Base-by-base conservation (phyloP, 2,797 vertebrate species). In the Poecilia velifera region DNA sequence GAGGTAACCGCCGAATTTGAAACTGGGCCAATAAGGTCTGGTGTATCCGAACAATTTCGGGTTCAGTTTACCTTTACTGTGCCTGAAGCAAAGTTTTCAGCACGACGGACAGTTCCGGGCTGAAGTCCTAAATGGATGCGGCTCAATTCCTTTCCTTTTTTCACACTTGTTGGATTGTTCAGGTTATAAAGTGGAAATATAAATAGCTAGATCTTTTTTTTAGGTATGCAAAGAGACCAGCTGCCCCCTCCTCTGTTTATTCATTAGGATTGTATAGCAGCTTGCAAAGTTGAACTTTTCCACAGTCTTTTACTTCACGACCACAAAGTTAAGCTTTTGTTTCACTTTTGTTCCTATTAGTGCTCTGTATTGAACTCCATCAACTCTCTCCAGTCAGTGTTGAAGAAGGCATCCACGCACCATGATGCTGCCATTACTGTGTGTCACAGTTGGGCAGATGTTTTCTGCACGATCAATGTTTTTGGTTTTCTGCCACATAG, bases 81-180 rank as follows among this genome's bases (percentile, higher is more conserved):
- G 51, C 0, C 16, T 14, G 31, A 6, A 34, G 31, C 12, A 7
- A 31, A 62, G 51, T 34, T 55, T 4, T 1, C 0, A 90, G 87
- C 79, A 90, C 87, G 86, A 82, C 49, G 87, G 82, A 85, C 71
- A 90, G 88, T 75, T 76, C 76, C 34, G 10, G 55, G 31, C 10
- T 55, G 4, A 10, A 25, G 10, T 12, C 34, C 14, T 4, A 45
- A 31, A 51, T 25, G 8, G 9, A 72, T 39, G 72, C 12, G 34
- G 10, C 18, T 12, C 20, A 22, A 4, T 22, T 36, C 34, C 31
- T 39, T 66, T 39, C 16, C 6, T 64, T 64, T 64, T 3, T 4
- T 20, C 49, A 51, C 49, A 39, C 34, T 39, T 20, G 62, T 66
- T 34, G 18, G 34, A 66, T 64, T 39, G 18, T 36, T 18, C 34